Conservation (phyloP, 2,888 invertebrate genomes). For the Galerucella calmariensis region DNA sequence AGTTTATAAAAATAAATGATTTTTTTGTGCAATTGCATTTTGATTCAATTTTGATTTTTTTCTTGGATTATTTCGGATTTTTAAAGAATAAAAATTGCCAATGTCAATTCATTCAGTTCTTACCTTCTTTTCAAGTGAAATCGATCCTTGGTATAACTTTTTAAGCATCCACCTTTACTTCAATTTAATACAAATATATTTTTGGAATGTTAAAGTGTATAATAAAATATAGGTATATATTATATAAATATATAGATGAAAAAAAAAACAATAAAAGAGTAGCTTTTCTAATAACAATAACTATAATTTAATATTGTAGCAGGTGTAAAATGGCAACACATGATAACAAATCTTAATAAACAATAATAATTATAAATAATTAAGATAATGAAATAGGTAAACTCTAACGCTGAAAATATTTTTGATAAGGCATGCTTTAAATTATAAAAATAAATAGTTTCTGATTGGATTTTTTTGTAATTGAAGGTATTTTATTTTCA, state of each 20-base stretch:
- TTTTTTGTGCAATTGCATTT: conserved; percentile 40
- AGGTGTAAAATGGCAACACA: background rate
- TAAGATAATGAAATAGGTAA: background rate
- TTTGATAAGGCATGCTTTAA: background rate
- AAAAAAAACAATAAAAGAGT: no score
- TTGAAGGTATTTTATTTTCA: background rate
- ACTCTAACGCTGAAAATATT: background rate
- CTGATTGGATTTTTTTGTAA: no score
- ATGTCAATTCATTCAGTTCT: conserved; percentile 32
- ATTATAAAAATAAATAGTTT: no score
- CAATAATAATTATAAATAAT: background rate
- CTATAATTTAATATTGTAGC: background rate
- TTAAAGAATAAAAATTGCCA: conserved; percentile 43
- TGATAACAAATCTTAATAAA: background rate
- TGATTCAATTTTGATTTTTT: conserved; percentile 44
- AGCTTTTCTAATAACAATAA: background rate
- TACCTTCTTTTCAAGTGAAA: conserved; percentile 35
- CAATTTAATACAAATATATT: background rate
- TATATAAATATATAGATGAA: no score
- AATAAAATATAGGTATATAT: no score
- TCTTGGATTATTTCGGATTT: conserved; percentile 1
- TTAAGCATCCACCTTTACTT: no score
- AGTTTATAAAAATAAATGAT: conserved; percentile 26
- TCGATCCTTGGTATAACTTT: conserved; percentile 34
- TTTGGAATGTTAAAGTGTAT: background rate